These are phyloP conservation scores for Triplophysa tibetana DNA, from an alignment of 2,113 vertebrate genomes.

Conservation along the genomic window DNA sequence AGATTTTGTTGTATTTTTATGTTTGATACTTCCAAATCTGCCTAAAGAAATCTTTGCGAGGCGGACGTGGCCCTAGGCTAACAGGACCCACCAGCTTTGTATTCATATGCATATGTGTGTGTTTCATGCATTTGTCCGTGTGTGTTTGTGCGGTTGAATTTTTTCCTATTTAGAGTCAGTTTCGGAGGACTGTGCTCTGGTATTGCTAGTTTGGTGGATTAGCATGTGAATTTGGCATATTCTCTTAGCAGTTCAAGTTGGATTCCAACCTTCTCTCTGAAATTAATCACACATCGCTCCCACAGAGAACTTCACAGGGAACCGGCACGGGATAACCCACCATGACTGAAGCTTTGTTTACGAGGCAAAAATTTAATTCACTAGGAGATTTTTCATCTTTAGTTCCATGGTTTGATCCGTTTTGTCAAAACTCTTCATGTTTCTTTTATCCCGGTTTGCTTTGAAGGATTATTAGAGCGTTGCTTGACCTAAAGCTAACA, in stretches of 20 bases:
- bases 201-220: not conserved
- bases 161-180: constrained; percentile 17
- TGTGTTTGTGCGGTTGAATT: not conserved
- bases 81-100: constrained; percentile 26
- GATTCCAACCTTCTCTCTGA: constrained; percentile 8
- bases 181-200: constrained; percentile 11
- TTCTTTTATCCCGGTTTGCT: not conserved
- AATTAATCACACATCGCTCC: constrained; percentile 34
- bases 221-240: constrained; percentile 20
- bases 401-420: not conserved
- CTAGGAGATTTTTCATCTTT: not conserved
- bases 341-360: constrained; percentile 6
- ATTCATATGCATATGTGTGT: constrained; percentile 53
- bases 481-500: constrained; percentile 11
- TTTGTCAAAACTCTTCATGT: not conserved
- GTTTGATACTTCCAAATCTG: constrained; percentile 15
- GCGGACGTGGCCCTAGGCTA: constrained; percentile 5
- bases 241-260: not conserved
- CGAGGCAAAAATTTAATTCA: not conserved
- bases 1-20: constrained; percentile 46
- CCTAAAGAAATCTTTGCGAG: constrained; percentile 16
- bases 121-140: constrained; percentile 26
- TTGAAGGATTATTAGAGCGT: not conserved
- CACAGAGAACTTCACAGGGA: constrained; percentile 18
- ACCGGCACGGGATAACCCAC: not conserved